Evolutionary conservation across 2,888 invertebrate genomes (phyloP).

Genomic region (Perizoma affinitatum): DNA sequence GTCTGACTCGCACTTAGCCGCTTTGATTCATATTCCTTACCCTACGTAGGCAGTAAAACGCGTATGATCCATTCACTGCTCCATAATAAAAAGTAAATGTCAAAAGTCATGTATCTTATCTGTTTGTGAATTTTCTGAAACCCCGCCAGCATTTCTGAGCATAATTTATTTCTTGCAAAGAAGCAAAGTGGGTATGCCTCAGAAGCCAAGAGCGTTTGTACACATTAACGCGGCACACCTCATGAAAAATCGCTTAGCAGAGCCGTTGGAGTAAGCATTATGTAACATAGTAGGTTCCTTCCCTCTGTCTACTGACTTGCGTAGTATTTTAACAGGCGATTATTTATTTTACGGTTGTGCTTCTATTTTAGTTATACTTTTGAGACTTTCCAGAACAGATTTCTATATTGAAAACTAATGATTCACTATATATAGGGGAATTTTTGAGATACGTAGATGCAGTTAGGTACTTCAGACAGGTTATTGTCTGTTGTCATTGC

Average conservation of each 20-base stretch:
- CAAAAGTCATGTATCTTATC: constrained; percentile 54
- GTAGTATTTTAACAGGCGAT: constrained; percentile 39
- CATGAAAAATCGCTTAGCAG: constrained; percentile 82
- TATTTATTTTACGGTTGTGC: constrained; percentile 30
- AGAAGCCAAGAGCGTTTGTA: constrained; percentile 76
- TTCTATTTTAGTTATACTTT: constrained; percentile 2
- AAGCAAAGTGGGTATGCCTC: constrained; percentile 72
- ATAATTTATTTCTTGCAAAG: constrained; percentile 80
- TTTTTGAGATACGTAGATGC: neutral
- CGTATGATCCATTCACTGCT: constrained; percentile 33
- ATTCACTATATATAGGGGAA: neutral
- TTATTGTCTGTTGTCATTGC: no score
- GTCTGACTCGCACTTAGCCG: no score
- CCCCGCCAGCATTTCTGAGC: constrained; percentile 57
- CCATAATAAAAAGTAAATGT: constrained; percentile 38
- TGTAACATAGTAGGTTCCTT: constrained; percentile 44
- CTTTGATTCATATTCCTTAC: no score
- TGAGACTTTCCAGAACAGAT: constrained; percentile 8
- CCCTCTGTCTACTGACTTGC: constrained; percentile 41
- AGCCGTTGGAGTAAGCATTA: constrained; percentile 61
- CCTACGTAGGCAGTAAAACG: constrained; percentile 16
- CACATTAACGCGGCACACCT: constrained; percentile 79
- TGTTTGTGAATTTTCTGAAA: constrained; percentile 64
- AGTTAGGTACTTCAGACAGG: no score
- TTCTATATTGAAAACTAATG: neutral